These are phyloP conservation scores for Actias luna DNA, from an alignment of 2,888 invertebrate species.

Conservation along the genomic window DNA sequence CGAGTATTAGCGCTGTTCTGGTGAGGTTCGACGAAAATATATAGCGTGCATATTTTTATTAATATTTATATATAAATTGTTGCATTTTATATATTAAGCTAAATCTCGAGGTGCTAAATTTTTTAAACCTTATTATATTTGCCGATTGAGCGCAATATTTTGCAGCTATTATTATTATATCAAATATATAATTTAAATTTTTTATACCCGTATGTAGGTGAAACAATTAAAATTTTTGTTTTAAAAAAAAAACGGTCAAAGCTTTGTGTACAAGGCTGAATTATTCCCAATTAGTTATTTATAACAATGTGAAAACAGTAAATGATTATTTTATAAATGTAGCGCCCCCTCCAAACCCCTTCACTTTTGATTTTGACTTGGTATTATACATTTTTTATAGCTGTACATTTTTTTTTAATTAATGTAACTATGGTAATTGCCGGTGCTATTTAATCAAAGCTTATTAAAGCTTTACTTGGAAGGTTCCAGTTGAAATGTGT, in stretches of 20 bases:
- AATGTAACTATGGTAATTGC: not conserved
- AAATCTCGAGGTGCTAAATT: conserved; percentile 6
- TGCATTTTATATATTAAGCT: conserved; percentile 3
- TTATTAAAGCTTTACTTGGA: too few species aligned
- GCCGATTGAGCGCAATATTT: conserved; percentile 31
- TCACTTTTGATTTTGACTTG: too few species aligned
- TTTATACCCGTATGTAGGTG: not conserved
- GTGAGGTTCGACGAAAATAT: not conserved
- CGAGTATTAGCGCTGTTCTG: not conserved
- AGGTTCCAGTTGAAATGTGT: too few species aligned
- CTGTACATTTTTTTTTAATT: not conserved
- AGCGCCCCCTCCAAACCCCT: too few species aligned
- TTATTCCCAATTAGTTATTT: too few species aligned
- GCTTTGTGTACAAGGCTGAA: too few species aligned
- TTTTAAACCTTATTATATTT: conserved; percentile 22
- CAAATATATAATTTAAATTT: not conserved
- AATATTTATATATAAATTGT: not conserved
- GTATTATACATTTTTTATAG: too few species aligned
- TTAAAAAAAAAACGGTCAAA: too few species aligned
- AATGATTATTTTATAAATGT: too few species aligned
- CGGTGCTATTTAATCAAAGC: not conserved
- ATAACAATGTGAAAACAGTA: too few species aligned
- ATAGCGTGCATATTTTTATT: not conserved
- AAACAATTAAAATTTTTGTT: not conserved
- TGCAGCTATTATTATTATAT: conserved; percentile 33